Conservation (phyloP, 2,113 vertebrate genomes). For the human region GRCh38 chr15:47062501-47063000, state of each 20-base stretch:
- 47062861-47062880: background rate
- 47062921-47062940: fast-evolving
- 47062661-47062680: background rate
- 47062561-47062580: background rate
- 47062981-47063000: background rate
- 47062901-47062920: background rate
- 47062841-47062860: background rate
- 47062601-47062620: background rate
- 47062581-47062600: background rate
- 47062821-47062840: background rate
- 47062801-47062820: background rate
- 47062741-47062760: constrained; percentile 6
- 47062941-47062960: background rate
- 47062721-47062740: background rate
- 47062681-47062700: background rate
- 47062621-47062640: background rate
- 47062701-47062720: background rate
- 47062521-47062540: background rate
- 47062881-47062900: background rate
- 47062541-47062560: background rate
- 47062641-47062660: background rate
- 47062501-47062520: background rate
- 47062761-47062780: background rate
- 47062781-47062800: background rate
- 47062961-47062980: background rate